Percentiles rank a stretch among this genome's conserved stretches.
phyloP scores from a whole-genome alignment of 1,140 invertebrate species.

The Aphelinus certus region DNA sequence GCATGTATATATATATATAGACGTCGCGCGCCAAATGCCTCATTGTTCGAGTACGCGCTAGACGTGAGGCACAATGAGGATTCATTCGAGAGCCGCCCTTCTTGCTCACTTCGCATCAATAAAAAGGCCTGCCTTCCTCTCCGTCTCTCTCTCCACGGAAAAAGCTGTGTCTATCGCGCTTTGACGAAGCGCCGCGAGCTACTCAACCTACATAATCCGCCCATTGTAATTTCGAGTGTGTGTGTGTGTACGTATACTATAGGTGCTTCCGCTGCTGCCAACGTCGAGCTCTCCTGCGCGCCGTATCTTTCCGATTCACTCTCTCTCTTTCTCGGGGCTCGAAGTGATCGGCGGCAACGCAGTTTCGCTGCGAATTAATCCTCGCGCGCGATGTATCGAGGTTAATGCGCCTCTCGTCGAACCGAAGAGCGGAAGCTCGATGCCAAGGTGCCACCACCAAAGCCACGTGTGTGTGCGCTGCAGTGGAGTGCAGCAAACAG shows the following conservation, averaged over 20 bases:
- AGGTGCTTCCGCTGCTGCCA: no score
- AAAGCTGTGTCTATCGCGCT: constrained; percentile 23
- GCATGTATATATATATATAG: no score
- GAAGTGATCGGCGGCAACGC: constrained; percentile 4
- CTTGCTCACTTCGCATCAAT: constrained; percentile 4
- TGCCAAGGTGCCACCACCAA: no score
- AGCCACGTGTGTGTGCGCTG: no score
- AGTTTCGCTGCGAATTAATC: constrained; percentile 17
- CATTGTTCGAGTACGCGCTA: no score
- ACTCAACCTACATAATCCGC: constrained; percentile 33
- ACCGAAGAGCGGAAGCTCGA: no score
- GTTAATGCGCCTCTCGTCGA: constrained; percentile 22
- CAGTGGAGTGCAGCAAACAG: no score
- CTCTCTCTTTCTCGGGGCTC: not conserved
- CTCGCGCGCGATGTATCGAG: constrained; percentile 8
- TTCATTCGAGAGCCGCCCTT: constrained; percentile 18
- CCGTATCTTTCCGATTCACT: not conserved
- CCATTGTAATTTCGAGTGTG: constrained; percentile 18
- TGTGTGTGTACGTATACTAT: no score
- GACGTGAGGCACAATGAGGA: constrained; percentile 10
- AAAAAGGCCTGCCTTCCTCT: not conserved
- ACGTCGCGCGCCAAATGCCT: no score
- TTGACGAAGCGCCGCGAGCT: constrained; percentile 16
- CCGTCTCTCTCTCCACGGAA: not conserved
- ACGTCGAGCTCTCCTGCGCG: no score